Base-by-base conservation (phyloP, 2,797 vertebrate genomes). In the Crypturellus tataupa region DNA sequence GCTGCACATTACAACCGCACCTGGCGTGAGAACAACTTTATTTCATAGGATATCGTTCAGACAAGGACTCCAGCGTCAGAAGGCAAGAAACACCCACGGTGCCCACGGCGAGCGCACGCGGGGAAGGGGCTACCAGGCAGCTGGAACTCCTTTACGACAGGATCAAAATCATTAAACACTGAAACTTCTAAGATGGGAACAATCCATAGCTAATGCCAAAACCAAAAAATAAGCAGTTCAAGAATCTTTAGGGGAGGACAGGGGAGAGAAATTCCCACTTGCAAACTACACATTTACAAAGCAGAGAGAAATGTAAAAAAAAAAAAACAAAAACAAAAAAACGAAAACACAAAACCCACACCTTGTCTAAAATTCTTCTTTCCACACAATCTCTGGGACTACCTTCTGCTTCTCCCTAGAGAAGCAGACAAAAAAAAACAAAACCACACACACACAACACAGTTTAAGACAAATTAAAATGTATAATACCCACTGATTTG, bases 21-120 rank as follows among this genome's bases (percentile, higher is more conserved):
- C 12, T 58, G 76, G 51, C 24, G 72, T 58, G 15, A 62, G 77
- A 56, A 11, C 3, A 72, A 29, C 35, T 93, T 97, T 94, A 95
- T 95, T 95, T 76, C 73, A 78, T 9, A 87, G 49, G 62, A 8
- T 2, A 47, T 13, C 0, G 0, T 51, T 63, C 3, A 4, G 76
- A 37, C 19, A 19, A 0, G 2, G 37, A 23, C 31, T 72, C 35
- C 27, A 20, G 25, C n/a, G 35, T 16, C 15, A 10, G 31, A 67
- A 72, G 64, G 71, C 56, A 56, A 47, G 67, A 58, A 33, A 70
- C 19, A 20, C 11, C 13, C 19, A 20, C 11, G 12, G 76, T 0
- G 1, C 19, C 27, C 62, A 8, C 40, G n/a, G 58, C 16, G 35
- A 25, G 1, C 18, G 23, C 29, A 42, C 4, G 5, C 37, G 18